Conservation (phyloP, 2,797 vertebrate species). For the Leucoraja ocellata region DNA sequence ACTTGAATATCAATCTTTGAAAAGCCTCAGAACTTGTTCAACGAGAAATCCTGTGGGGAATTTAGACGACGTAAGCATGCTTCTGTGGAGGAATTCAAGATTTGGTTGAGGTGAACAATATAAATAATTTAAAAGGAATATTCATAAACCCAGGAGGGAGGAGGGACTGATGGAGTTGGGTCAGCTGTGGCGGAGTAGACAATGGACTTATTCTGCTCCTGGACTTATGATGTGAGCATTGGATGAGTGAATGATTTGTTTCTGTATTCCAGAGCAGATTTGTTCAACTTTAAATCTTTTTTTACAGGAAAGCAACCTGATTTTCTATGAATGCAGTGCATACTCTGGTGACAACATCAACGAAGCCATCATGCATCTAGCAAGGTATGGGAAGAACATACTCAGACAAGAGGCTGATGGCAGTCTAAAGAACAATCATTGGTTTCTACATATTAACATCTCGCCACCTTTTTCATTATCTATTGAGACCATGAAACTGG, state of each 20-base stretch:
- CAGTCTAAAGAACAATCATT: too few species aligned
- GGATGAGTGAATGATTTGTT: too few species aligned
- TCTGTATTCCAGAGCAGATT: background rate
- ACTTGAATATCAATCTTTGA: too few species aligned
- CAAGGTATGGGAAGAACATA: constrained; percentile 62
- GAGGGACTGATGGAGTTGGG: too few species aligned
- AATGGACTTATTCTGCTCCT: too few species aligned
- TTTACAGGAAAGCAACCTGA: constrained; percentile 68
- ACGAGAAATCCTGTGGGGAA: too few species aligned
- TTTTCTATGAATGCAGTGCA: constrained; percentile 87
- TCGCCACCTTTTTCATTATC: background rate
- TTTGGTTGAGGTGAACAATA: too few species aligned
- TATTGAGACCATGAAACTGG: background rate
- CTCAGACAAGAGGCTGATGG: background rate
- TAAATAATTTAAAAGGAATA: too few species aligned
- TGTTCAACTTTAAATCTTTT: constrained; percentile 40
- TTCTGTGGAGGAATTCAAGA: too few species aligned
- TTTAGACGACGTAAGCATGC: too few species aligned
- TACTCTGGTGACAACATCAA: constrained; percentile 69
- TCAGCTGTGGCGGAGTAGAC: background rate
- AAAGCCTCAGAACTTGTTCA: too few species aligned
- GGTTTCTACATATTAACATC: background rate
- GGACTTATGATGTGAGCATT: background rate
- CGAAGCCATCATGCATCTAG: constrained; percentile 73
- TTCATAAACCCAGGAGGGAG: too few species aligned